Percentiles rank a stretch among this genome's conserved stretches.
phyloP scores from a whole-genome alignment of 2,888 invertebrate genomes.

The Ophion slaviceki region DNA sequence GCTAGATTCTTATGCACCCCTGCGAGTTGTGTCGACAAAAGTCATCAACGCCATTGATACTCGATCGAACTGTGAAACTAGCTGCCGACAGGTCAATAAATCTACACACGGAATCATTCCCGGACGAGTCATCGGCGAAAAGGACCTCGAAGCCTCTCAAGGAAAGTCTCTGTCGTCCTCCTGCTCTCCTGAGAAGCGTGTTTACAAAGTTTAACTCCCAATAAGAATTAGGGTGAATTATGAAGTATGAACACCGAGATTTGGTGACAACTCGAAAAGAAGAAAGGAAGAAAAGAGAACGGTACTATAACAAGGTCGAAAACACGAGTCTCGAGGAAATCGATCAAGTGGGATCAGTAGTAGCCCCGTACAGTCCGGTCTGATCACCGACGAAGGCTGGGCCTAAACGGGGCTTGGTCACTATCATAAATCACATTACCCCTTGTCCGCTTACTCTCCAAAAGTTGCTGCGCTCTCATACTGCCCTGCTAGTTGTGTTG shows the following conservation, averaged over 20 bases:
- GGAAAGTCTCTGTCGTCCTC: background rate
- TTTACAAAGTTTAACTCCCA: slow-evolving; percentile 47
- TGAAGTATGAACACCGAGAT: background rate
- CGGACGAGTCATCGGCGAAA: background rate
- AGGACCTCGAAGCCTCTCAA: background rate
- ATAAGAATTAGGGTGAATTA: background rate
- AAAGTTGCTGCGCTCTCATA: slow-evolving; percentile 52
- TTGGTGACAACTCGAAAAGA: background rate
- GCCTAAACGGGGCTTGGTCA: background rate
- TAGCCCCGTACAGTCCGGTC: too few species aligned
- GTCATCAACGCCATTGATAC: background rate
- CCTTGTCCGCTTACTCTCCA: background rate
- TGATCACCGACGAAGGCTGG: too few species aligned
- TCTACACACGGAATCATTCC: background rate
- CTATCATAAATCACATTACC: background rate
- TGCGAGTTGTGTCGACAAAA: background rate
- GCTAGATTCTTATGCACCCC: background rate
- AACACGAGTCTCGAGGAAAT: background rate
- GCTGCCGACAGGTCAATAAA: background rate
- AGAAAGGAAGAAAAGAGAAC: background rate
- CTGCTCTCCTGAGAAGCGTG: slow-evolving; percentile 23
- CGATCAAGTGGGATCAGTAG: background rate
- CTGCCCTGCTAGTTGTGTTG: slow-evolving; percentile 72
- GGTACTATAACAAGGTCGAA: background rate
- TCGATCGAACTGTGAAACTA: background rate